phyloP scores from a whole-genome alignment of 2,797 vertebrate species.

The Pelodytes ibericus region DNA sequence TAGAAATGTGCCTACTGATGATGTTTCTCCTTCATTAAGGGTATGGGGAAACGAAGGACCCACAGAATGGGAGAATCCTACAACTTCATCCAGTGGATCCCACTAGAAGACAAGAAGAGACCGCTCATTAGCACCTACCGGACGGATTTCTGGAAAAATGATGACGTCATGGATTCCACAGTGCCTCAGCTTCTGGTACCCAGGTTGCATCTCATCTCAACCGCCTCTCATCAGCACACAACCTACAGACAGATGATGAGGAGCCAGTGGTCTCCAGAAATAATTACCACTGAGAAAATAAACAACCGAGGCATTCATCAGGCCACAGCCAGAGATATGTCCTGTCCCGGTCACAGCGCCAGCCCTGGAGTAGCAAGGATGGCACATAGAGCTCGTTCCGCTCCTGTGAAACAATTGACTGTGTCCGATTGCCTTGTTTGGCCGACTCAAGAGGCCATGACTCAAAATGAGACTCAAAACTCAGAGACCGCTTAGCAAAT shows the following conservation, averaged over 20 bases:
- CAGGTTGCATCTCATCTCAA: slow-evolving; percentile 8
- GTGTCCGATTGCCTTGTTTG: slow-evolving; percentile 68
- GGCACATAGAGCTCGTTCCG: slow-evolving; percentile 30
- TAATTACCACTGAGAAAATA: background rate
- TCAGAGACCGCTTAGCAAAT: background rate
- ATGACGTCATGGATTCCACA: slow-evolving; percentile 2
- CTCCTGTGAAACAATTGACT: slow-evolving; percentile 55
- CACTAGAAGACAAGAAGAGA: slow-evolving; percentile 59
- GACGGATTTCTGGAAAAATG: slow-evolving; percentile 54
- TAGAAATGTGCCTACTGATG: background rate
- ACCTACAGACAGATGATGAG: slow-evolving; percentile 61
- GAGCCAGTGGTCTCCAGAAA: slow-evolving; percentile 54
- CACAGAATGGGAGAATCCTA: slow-evolving; percentile 51
- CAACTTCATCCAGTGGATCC: slow-evolving; percentile 64
- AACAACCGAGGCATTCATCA: background rate
- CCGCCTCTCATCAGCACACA: slow-evolving; percentile 46
- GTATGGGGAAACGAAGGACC: slow-evolving; percentile 62
- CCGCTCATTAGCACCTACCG: slow-evolving; percentile 68
- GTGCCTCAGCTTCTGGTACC: slow-evolving; percentile 62
- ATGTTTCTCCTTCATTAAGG: slow-evolving; percentile 55
- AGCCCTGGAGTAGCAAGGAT: background rate
- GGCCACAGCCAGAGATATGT: background rate
- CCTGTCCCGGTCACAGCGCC: background rate
- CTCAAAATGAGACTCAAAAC: background rate
- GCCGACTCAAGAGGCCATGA: slow-evolving; percentile 24